phyloP scores from a whole-genome alignment of 1,140 invertebrate species.

The Metaphire vulgaris region DNA sequence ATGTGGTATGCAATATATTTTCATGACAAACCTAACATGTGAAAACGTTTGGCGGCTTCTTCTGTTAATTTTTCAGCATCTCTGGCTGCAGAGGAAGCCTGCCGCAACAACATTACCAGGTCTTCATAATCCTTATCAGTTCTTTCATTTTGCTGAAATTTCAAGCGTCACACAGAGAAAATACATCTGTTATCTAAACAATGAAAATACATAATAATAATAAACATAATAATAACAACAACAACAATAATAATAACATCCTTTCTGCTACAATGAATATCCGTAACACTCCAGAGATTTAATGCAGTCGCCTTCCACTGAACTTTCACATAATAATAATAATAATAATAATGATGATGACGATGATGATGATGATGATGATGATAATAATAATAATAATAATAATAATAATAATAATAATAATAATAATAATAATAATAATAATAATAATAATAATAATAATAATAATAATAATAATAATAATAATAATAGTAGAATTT shows the following conservation, averaged over 20 bases:
- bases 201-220: constrained; percentile 11
- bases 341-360: not conserved
- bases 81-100: constrained; percentile 31
- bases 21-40: no score
- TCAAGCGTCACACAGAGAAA: no score
- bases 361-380: not conserved
- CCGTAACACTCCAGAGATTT: no score
- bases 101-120: constrained; percentile 32
- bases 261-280: no score
- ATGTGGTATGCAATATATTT: no score
- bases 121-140: constrained; percentile 33
- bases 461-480: constrained; percentile 4
- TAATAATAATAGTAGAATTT: not conserved
- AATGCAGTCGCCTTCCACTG: no score
- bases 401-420: constrained; percentile 1
- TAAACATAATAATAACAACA: constrained; percentile 1
- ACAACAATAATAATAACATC: not conserved
- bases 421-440: constrained; percentile 1
- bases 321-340: no score
- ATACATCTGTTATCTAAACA: no score
- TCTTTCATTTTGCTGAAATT: no score
- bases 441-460: constrained; percentile 4
- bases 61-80: constrained; percentile 34
- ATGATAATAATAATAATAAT: constrained; percentile 7
- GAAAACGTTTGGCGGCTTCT: constrained; percentile 30